Conservation (phyloP, 1,140 invertebrate species). For the Vanessa tameamea region DNA sequence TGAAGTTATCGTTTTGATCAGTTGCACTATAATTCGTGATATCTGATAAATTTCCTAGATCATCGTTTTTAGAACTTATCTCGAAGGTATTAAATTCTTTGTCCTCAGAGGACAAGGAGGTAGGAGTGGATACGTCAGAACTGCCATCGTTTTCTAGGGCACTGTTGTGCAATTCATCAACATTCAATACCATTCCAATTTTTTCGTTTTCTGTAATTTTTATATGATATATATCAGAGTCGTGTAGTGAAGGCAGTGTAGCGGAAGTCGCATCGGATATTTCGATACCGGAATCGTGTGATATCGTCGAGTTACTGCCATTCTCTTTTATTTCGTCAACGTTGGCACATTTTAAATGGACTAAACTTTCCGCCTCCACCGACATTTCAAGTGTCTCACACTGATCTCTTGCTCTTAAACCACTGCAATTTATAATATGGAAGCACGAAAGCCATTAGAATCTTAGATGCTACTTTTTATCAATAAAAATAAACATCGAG, state of each 20-base stretch:
- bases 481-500: constrained; percentile 65
- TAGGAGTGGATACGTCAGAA: constrained; percentile 28
- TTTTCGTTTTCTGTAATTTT: constrained; percentile 34
- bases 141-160: constrained; percentile 26
- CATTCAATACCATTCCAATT: not conserved
- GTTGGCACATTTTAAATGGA: constrained; percentile 59
- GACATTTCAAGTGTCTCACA: constrained; percentile 55
- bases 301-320: constrained; percentile 45
- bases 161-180: constrained; percentile 2
- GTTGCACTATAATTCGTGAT: not conserved
- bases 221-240: constrained; percentile 48
- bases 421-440: constrained; percentile 35
- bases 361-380: constrained; percentile 31
- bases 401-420: constrained; percentile 39
- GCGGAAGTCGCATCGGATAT: constrained; percentile 45
- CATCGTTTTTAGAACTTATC: not conserved
- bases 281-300: constrained; percentile 61
- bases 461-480: constrained; percentile 50
- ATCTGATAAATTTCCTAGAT: not conserved
- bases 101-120: constrained; percentile 28
- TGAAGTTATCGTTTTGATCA: not conserved
- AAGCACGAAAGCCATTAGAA: constrained; percentile 52
- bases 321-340: constrained; percentile 56
- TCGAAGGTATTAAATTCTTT: constrained; percentile 20
- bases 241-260: constrained; percentile 43